phyloP scores from a whole-genome alignment of 2,888 invertebrate species.

The Agrochola litura region DNA sequence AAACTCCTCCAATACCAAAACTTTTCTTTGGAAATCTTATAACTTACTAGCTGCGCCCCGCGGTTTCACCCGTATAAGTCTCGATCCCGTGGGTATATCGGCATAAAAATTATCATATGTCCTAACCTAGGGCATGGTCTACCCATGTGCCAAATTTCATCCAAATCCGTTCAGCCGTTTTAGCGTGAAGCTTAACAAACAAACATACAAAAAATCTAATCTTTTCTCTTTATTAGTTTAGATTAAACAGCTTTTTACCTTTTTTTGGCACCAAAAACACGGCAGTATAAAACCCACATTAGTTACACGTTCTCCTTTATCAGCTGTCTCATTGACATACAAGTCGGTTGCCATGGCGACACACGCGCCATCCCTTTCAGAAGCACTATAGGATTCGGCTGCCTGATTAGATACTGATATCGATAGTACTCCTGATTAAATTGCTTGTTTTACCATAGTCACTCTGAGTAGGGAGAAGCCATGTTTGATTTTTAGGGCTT shows the following conservation, averaged over 20 bases:
- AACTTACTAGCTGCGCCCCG: too few relatives aligned
- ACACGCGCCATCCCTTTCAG: constrained; percentile 37
- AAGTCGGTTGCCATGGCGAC: constrained; percentile 41
- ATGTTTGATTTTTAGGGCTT: constrained; percentile 32
- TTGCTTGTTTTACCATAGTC: constrained; percentile 26
- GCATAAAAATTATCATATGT: too few relatives aligned
- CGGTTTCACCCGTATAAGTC: too few relatives aligned
- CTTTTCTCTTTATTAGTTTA: too few relatives aligned
- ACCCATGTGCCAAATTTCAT: too few relatives aligned
- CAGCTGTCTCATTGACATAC: constrained; percentile 43
- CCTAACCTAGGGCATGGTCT: too few relatives aligned
- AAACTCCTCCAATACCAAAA: too few relatives aligned
- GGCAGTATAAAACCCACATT: constrained; percentile 34
- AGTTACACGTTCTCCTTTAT: constrained; percentile 19
- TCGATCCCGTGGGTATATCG: too few relatives aligned
- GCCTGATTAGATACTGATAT: constrained; percentile 53
- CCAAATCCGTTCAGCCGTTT: too few relatives aligned
- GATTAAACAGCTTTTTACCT: constrained; percentile 5
- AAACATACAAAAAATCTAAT: too few relatives aligned
- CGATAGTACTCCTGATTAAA: constrained; percentile 46
- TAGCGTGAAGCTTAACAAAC: too few relatives aligned
- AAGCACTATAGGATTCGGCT: constrained; percentile 54
- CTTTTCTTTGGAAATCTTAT: not conserved
- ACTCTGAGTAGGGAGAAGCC: constrained; percentile 29
- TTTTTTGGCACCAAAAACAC: constrained; percentile 3